Base-by-base conservation (phyloP, 1,140 invertebrate species). In the Dinoponera quadriceps region DNA sequence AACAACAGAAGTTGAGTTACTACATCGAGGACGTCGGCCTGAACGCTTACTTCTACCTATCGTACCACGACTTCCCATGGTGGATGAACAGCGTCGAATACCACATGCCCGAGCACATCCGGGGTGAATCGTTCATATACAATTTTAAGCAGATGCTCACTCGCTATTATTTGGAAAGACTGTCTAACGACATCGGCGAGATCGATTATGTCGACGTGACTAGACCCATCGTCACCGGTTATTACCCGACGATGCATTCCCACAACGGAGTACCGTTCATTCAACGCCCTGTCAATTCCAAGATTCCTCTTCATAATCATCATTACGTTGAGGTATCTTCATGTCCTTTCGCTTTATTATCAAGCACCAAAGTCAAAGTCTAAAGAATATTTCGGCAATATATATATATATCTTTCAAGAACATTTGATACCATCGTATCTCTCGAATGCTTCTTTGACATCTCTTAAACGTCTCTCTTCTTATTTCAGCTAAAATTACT, bases 11-110 rank as follows among this genome's bases (percentile, higher is more conserved):
- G 27, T 18, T 97, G 29, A 93, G 93, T 49, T 97, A 97, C 90
- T 97, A 96, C 93, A 95, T 95, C 0, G 96, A 97, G 86, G 97
- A 97, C 91, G 90, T 96, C 77, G 95, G 95, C 62, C 91, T 97
- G 18, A 97, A 97, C 89, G 85, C 94, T 1, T 96, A 95, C 83
- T 97, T 97, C 92, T 97, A 96, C 91, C 95, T 96, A 85, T 92
- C 93, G 69, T 95, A 96, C 60, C 83, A 96, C 44, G 93, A 95
- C 25, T 96, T 95, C 84, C 96, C 97, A 2, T 94, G 93, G 88
- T 97, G 95, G 95, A 93, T 96, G 65, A 94, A 92, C 84, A 93
- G 94, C 82, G 92, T 95, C 29, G 85, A 94, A 13, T 94, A 93
- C 85, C 92, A 94, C 38, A 82, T 95, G 51, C 89, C 93, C 1